A percentile compares a stretch with the other conserved stretches of the same genome.
These are phyloP conservation scores for Suncus etruscus DNA, from an alignment of 2,113 vertebrate species.

Conservation along the genomic window DNA sequence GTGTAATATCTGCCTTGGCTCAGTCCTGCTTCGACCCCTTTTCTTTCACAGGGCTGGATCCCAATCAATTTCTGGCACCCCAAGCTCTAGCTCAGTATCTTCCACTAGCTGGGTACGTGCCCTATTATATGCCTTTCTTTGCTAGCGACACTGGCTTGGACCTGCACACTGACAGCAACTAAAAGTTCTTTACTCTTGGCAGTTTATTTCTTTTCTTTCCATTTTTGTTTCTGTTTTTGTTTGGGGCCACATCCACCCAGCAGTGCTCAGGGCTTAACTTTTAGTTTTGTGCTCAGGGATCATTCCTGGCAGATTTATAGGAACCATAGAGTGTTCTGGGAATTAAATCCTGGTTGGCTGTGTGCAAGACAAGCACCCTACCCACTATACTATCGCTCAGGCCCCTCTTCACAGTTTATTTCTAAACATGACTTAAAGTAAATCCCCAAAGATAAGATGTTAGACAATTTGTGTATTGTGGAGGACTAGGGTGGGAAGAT, in stretches of 20 bases:
- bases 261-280: too few species aligned
- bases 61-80: background rate
- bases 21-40: background rate
- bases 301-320: too few species aligned
- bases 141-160: background rate
- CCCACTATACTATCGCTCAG: too few species aligned
- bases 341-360: too few species aligned
- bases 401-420: constrained; percentile 7
- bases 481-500: background rate
- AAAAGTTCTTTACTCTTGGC: background rate
- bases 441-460: constrained; percentile 60
- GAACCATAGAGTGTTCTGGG: too few species aligned
- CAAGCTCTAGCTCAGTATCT: background rate
- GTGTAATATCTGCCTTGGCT: background rate
- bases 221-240: too few species aligned
- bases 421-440: constrained; percentile 61
- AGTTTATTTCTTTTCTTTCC: too few species aligned
- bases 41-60: background rate
- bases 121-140: constrained; percentile 26
- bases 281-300: too few species aligned
- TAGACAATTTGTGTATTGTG: constrained; percentile 65
- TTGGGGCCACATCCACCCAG: too few species aligned
- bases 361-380: too few species aligned
- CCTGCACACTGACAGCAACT: background rate
- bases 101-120: background rate